These are phyloP conservation scores for Anoplophora glabripennis DNA, from an alignment of 1,140 invertebrate genomes.

Conservation along the genomic window DNA sequence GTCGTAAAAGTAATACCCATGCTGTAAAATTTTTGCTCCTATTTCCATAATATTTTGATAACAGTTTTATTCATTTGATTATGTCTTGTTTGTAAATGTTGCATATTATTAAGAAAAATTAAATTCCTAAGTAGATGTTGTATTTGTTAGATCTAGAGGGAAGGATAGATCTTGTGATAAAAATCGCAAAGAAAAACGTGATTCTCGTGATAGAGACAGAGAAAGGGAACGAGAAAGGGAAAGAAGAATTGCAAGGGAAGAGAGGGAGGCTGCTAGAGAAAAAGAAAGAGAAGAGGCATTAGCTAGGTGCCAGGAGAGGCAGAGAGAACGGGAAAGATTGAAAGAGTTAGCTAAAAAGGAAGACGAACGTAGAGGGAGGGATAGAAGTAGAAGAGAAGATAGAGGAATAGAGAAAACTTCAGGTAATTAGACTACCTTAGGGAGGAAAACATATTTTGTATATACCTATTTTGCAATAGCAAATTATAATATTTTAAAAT, in stretches of 20 bases:
- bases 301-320: conserved; percentile 56
- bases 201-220: conserved; percentile 43
- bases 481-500: too few species aligned
- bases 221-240: conserved; percentile 53
- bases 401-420: conserved; percentile 46
- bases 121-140: neutral
- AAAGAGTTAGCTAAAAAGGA: conserved; percentile 49
- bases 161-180: conserved; percentile 30
- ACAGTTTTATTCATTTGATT: neutral
- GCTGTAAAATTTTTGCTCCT: too few species aligned
- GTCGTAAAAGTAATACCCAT: too few species aligned
- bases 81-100: conserved; percentile 1
- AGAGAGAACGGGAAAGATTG: conserved; percentile 60
- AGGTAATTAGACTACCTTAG: too few species aligned
- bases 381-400: conserved; percentile 42
- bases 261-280: conserved; percentile 54
- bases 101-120: too few species aligned
- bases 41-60: neutral
- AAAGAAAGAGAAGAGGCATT: conserved; percentile 58
- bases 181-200: conserved; percentile 37
- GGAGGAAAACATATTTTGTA: neutral
- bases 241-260: conserved; percentile 47
- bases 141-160: conserved; percentile 23
- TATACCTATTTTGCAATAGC: too few species aligned
- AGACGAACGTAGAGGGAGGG: conserved; percentile 43